Base-by-base conservation (phyloP, 2,113 vertebrate genomes). In the Phrynocephalus versicolor region DNA sequence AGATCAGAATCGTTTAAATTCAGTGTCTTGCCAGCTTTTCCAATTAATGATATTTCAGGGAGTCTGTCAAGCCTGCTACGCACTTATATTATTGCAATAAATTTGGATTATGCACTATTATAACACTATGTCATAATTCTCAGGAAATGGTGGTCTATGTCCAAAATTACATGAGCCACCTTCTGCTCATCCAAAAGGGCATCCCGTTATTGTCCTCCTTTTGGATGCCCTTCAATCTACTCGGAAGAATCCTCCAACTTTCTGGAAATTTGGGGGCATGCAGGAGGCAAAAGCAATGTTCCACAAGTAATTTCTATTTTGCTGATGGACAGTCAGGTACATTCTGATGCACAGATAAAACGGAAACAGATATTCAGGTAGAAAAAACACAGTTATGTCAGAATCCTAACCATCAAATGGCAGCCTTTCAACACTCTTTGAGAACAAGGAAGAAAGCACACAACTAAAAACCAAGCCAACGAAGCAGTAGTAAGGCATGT, bases 1-100 rank as follows among this genome's bases (percentile, higher is more conserved):
- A 83, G 33, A 79, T 62, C 74, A 65, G 58, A 80, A 21, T 45
- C 30, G 51, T 65, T 65, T 41, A 55, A 51, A 85, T 60, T 57
- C 81, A 30, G 55, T 72, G 76, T 70, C 35, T 1, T 2, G 15
- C 39, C 69, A 35, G 78, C 1, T n/a, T 74, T 39, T 37, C 25
- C 35, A 62, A 37, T 27, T 21, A 82, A 57, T 45, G 35, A 35
- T 62, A 73, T 83, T 51, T n/a, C n/a, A 30, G 23, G 58, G 45
- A 67, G n/a, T 62, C 1, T 3, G 76, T 64, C 58, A 70, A 81
- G 5, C 18, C 60, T 64, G 73, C 39, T 87, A 60, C 39, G 58
- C 30, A 41, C 25, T 86, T 86, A 35, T 1, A 33, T 57, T 64
- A 81, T 86, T 88, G 71, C 81, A 88, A 88, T 30, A n/a, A 84